phyloP scores from a whole-genome alignment of 2,888 invertebrate species.

The Trilocha varians region DNA sequence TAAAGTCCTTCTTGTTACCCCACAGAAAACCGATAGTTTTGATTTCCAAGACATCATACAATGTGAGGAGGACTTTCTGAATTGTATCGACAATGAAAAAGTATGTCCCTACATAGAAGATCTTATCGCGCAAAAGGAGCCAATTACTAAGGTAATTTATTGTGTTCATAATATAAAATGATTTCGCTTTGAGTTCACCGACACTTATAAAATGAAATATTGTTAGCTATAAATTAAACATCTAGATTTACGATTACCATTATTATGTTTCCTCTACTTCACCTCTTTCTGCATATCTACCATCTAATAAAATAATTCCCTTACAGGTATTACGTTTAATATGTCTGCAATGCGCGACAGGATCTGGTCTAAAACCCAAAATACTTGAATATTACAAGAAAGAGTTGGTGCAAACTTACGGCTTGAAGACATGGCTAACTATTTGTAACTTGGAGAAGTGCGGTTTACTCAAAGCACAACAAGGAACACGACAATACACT shows the following conservation, averaged over 20 bases:
- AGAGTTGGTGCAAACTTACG: constrained; percentile 84
- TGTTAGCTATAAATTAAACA: too few species aligned
- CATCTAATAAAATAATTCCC: too few species aligned
- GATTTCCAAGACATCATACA: constrained; percentile 85
- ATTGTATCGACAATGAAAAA: constrained; percentile 93
- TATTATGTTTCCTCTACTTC: too few species aligned
- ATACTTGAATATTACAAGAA: constrained; percentile 79
- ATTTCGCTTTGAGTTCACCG: too few species aligned
- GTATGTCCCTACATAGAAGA: constrained; percentile 92
- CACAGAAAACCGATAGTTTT: constrained; percentile 76
- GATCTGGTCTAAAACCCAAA: constrained; percentile 93
- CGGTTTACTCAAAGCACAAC: constrained; percentile 84
- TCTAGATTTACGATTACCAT: too few species aligned
- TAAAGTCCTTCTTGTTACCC: constrained; percentile 6
- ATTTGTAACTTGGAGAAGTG: constrained; percentile 90
- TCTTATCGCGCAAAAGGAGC: constrained; percentile 87
- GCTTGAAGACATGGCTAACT: constrained; percentile 85
- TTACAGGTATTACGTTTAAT: constrained; percentile 87
- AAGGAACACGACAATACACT: constrained; percentile 80
- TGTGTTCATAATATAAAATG: too few species aligned
- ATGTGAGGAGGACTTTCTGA: constrained; percentile 93
- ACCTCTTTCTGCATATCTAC: too few species aligned
- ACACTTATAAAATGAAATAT: neutral
- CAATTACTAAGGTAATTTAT: constrained; percentile 83
- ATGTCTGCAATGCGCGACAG: constrained; percentile 93